Evolutionary conservation across 2,797 vertebrate species (phyloP).

Genomic region (Lemur catta): DNA sequence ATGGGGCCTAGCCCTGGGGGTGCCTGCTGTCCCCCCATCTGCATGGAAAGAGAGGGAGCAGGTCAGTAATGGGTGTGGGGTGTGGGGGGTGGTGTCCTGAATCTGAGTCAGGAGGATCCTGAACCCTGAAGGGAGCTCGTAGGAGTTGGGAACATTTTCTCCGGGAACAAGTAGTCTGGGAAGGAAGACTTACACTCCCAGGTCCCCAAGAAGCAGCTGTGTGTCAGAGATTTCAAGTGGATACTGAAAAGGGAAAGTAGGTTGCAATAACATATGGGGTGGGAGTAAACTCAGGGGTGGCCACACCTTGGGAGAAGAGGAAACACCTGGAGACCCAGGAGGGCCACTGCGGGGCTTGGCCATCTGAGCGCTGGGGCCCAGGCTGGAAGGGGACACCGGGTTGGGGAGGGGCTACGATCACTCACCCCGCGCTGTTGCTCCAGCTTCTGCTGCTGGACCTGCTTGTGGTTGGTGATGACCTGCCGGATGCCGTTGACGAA

Average conservation of each 20-base stretch:
- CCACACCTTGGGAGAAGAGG: background rate
- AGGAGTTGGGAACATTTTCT: conserved; percentile 55
- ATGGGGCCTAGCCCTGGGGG: conserved; percentile 88
- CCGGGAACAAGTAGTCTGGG: background rate
- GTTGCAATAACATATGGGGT: rapidly evolving
- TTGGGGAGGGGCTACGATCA: rapidly evolving
- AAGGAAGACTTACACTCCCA: background rate
- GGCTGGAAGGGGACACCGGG: rapidly evolving
- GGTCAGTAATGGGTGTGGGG: background rate
- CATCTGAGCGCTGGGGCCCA: rapidly evolving
- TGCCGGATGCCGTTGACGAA: conserved; percentile 97
- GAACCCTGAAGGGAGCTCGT: conserved; percentile 84
- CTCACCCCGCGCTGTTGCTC: conserved; percentile 82
- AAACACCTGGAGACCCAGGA: rapidly evolving
- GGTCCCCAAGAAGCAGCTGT: background rate
- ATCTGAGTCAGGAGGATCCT: conserved; percentile 47
- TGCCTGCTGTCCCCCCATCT: conserved; percentile 88
- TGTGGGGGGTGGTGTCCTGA: background rate
- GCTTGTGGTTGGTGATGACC: conserved; percentile 98
- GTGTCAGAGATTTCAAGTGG: background rate
- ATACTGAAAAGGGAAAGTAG: background rate
- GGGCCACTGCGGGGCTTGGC: rapidly evolving
- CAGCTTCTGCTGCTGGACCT: conserved; percentile 92
- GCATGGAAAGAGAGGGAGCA: background rate
- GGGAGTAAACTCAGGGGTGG: background rate